A percentile compares a stretch with the other conserved stretches of the same genome.
Evolutionary conservation across 2,888 invertebrate species (phyloP).

Genomic region (Epsilonema sp.): DNA sequence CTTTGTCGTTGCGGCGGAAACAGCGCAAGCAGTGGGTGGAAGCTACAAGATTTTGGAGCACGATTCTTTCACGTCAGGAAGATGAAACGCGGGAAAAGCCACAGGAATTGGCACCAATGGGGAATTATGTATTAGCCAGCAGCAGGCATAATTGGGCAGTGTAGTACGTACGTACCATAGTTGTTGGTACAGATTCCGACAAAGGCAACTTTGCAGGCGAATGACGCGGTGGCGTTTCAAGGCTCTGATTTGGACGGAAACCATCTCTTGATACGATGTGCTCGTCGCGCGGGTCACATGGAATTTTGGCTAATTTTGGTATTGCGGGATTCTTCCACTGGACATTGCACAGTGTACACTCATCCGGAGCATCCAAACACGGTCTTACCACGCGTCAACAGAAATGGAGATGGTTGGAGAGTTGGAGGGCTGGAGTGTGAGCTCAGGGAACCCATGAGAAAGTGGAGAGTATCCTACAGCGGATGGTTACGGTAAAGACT

Average conservation of each 20-base stretch:
- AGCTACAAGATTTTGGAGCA: no score
- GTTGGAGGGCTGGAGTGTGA: neutral
- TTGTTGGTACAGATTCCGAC: no score
- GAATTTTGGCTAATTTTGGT: constrained; percentile 5
- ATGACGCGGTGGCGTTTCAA: constrained; percentile 7
- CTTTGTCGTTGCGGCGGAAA: no score
- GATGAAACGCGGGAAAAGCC: no score
- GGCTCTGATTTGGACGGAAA: constrained; percentile 4
- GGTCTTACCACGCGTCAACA: no score
- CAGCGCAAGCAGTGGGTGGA: no score
- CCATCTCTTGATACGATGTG: constrained; percentile 6
- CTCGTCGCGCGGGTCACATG: neutral
- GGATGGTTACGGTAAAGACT: neutral
- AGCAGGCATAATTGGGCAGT: no score
- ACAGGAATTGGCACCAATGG: no score
- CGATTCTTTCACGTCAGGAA: no score
- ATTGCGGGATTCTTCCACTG: neutral
- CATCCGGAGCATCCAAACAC: constrained; percentile 3
- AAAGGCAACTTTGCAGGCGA: constrained; percentile 1
- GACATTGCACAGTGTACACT: neutral
- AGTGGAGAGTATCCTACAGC: neutral
- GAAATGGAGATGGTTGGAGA: no score
- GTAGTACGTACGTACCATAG: no score
- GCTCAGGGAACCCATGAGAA: neutral
- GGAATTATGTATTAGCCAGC: no score